Base-by-base conservation (phyloP, 2,113 vertebrate species). In the Atractosteus spatula region DNA sequence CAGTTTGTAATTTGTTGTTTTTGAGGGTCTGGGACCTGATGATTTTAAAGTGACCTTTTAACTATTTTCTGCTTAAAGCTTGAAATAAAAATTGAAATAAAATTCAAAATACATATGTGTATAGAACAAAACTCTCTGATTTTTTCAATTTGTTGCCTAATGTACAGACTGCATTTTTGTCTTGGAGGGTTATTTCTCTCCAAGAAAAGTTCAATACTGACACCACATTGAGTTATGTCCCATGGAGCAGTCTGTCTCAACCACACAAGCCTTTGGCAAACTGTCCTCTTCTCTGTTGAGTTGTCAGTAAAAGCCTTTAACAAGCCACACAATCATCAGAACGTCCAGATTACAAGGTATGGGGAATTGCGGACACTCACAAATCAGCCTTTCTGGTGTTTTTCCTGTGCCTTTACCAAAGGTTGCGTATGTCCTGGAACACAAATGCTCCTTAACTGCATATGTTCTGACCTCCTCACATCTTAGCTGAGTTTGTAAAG, bases 151-250 rank as follows among this genome's bases (percentile, higher is more conserved):
- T 51, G 5, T 10, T 51, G 5, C 47, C 47, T 51, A 51, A 51
- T 51, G 10, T 51, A 51, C 87, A 91, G 88, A 87, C 90, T 79
- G 78, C 83, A 89, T 91, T 92, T 92, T 89, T 92, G 89, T 29
- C 29, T 29, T 29, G 29, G 29, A 29, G 29, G 0, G 29, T 29
- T 29, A 29, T 29, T 29, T 29, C 29, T 29, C 29, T 29, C 29
- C 29, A 86, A 83, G 87, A 81, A 85, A 84, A 81, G 87, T 85
- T 89, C 72, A 59, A 70, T 70, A 63, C 83, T 92, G 89, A 92
- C 91, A 90, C 92, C 90, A 92, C 84, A 55, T 71, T 47, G 64
- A 72, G 54, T 79, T 71, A 78, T 77, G 74, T 83, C 73, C 76
- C 76, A 83, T 77, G 82, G 83, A 86, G 85, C 82, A 78, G 82